Evolutionary conservation across 2,113 vertebrate genomes (phyloP).

Genomic region (Puma concolor): DNA sequence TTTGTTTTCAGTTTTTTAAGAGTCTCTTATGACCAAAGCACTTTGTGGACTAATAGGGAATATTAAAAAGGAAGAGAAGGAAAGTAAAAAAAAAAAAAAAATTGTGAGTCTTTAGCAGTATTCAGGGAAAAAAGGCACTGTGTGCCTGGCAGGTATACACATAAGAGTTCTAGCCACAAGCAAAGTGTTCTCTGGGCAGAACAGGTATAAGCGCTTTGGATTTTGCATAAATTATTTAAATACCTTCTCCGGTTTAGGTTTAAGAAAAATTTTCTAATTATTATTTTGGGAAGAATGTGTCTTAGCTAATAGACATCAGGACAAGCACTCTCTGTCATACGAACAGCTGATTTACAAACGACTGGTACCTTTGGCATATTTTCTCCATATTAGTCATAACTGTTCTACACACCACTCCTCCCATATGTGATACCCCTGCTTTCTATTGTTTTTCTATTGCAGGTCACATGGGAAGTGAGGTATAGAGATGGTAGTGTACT

Average conservation of each 20-base stretch:
- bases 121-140: background rate
- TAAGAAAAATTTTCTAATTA: slow-evolving; percentile 51
- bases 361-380: background rate
- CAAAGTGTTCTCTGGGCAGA: slow-evolving; percentile 21
- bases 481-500: background rate
- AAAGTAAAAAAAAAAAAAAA: slow-evolving; percentile 35
- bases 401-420: background rate
- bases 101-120: background rate
- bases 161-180: slow-evolving; percentile 25
- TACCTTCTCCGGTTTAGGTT: slow-evolving; percentile 44
- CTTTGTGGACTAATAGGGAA: slow-evolving; percentile 18
- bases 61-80: slow-evolving; percentile 19
- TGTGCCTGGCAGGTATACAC: background rate
- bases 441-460: background rate
- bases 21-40: background rate
- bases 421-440: background rate
- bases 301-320: slow-evolving; percentile 18
- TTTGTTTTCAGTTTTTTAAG: too few relatives aligned
- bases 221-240: slow-evolving; percentile 54
- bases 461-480: background rate
- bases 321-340: background rate
- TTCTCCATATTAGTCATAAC: slow-evolving; percentile 7
- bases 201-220: slow-evolving; percentile 21
- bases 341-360: slow-evolving; percentile 57
- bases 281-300: slow-evolving; percentile 30